A percentile compares a stretch with the other conserved stretches of the same genome.
phyloP scores from a whole-genome alignment of 2,113 vertebrate species.

The Cisticola juncidis region DNA sequence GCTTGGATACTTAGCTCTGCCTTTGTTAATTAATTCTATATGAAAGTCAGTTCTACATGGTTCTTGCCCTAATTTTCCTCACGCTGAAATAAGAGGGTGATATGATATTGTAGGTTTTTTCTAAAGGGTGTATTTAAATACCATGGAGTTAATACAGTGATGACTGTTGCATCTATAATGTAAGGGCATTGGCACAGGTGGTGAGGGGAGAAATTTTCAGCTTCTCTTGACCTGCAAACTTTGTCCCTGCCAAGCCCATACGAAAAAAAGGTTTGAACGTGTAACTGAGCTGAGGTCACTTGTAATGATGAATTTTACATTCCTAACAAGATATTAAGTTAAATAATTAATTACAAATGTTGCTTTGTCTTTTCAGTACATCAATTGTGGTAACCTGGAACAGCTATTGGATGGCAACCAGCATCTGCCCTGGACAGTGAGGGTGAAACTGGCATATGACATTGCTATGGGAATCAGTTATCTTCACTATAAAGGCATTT shows the following conservation, averaged over 20 bases:
- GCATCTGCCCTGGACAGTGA: conserved; percentile 87
- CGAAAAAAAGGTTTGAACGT: neutral
- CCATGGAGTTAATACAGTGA: neutral
- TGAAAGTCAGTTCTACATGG: neutral
- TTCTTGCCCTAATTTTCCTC: neutral
- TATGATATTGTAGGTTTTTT: neutral
- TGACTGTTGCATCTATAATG: neutral
- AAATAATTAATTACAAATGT: neutral
- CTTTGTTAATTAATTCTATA: neutral
- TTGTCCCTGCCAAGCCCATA: neutral
- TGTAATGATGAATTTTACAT: neutral
- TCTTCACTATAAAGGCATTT: conserved; percentile 95
- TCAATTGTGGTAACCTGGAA: conserved; percentile 96
- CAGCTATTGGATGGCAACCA: conserved; percentile 93
- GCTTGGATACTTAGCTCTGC: neutral
- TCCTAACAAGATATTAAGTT: neutral
- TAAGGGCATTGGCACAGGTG: neutral
- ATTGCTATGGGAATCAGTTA: conserved; percentile 90
- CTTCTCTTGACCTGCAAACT: neutral
- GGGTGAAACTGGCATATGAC: conserved; percentile 89
- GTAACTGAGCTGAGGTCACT: neutral
- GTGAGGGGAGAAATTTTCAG: neutral
- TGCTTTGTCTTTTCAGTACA: conserved; percentile 83
- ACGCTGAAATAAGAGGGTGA: neutral
- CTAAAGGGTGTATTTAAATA: neutral